Evolutionary conservation across 2,113 vertebrate genomes (phyloP).

Genomic region (Xyliphius kryptos): DNA sequence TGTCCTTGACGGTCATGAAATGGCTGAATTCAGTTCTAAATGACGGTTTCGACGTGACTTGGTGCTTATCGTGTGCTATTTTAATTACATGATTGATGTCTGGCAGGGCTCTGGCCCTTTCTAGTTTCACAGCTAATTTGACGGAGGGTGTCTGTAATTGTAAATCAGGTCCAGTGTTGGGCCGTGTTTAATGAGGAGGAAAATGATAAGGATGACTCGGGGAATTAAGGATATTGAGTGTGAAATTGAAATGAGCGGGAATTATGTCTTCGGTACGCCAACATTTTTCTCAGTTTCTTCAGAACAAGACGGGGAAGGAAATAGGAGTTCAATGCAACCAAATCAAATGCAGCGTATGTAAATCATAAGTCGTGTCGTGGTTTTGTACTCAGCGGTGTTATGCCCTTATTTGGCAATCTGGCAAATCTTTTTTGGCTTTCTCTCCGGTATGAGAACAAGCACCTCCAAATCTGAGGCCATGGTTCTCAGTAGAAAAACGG

Average conservation of each 20-base stretch:
- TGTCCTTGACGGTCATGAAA: too few relatives aligned
- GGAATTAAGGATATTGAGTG: constrained; percentile 4
- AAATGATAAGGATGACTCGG: not conserved
- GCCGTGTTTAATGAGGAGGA: not conserved
- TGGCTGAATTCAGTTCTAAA: constrained; percentile 16
- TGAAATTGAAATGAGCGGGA: constrained; percentile 7
- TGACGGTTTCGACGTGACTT: not conserved
- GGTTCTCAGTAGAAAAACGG: too few relatives aligned
- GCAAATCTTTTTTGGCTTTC: too few relatives aligned
- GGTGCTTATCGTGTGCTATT: not conserved
- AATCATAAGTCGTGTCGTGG: too few relatives aligned
- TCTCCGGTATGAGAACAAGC: too few relatives aligned
- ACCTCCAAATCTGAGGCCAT: too few relatives aligned
- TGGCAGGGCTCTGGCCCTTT: not conserved
- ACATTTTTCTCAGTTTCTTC: not conserved
- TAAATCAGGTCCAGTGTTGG: constrained; percentile 3
- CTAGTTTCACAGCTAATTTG: constrained; percentile 1
- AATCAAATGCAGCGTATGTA: too few relatives aligned
- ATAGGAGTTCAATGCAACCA: too few relatives aligned
- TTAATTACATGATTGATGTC: not conserved
- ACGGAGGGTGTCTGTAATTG: not conserved
- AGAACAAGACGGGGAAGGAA: not conserved
- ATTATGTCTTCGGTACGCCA: constrained; percentile 6
- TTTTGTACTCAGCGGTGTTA: too few relatives aligned
- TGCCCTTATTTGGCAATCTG: too few relatives aligned